Base-by-base conservation (phyloP, 1,140 invertebrate genomes). In the Metaphire vulgaris region DNA sequence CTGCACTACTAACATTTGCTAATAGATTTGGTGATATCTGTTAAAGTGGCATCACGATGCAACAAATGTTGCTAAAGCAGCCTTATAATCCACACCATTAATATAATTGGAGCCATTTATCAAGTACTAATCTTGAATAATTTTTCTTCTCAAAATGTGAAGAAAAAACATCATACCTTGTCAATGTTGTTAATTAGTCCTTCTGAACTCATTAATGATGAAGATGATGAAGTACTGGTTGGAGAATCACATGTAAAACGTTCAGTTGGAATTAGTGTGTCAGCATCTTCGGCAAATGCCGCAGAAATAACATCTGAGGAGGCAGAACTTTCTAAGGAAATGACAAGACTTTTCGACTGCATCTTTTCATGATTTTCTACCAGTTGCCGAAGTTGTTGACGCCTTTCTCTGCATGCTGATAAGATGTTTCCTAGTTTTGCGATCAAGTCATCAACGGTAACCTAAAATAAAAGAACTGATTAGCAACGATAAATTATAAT, bases 71-170 rank as follows among this genome's bases (percentile, higher is more conserved):
- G n/a, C n/a, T n/a, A n/a, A n/a, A n/a, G n/a, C n/a, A n/a, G n/a
- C n/a, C n/a, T n/a, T n/a, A n/a, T n/a, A n/a, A n/a, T n/a, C n/a
- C n/a, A n/a, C n/a, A n/a, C n/a, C n/a, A n/a, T n/a, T n/a, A n/a
- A n/a, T n/a, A n/a, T n/a, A n/a, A n/a, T n/a, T n/a, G n/a, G n/a
- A n/a, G n/a, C n/a, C n/a, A n/a, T 56, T 56, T 6, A 56, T 56
- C 6, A 56, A 56, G 41, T 21, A 56, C 21, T 56, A 12, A 56
- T 21, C 41, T 12, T 56, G 41, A 56, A 56, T 21, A 56, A 6
- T 56, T 56, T 56, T 56, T n/a, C n/a, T n/a, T n/a, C n/a, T n/a
- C n/a, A n/a, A n/a, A 56, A 56, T 56, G 41, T 56, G 41, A 56
- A 56, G 21, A 6, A n/a, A n/a, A n/a, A n/a, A n/a, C n/a, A n/a